Percentiles rank a stretch among this genome's conserved stretches.
These are phyloP conservation scores for Chrysemys picta DNA, from an alignment of 2,113 vertebrate genomes.

Conservation along the genomic window DNA sequence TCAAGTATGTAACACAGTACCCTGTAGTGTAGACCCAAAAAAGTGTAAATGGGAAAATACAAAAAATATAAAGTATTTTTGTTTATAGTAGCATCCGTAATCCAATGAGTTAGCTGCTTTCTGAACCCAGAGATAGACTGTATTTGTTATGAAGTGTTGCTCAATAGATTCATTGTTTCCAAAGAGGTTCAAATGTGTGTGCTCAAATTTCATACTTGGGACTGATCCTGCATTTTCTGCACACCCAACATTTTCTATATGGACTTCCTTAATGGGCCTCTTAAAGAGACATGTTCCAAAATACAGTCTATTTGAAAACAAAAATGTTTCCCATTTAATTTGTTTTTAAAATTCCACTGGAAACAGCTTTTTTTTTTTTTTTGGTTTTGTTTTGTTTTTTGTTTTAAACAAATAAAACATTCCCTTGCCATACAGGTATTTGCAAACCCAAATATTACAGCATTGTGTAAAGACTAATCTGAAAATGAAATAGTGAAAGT, in stretches of 20 bases:
- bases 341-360: background rate
- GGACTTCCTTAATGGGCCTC: fast-evolving
- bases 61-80: fast-evolving
- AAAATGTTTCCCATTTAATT: fast-evolving
- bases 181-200: fast-evolving
- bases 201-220: fast-evolving
- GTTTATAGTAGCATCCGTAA: background rate
- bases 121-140: fast-evolving
- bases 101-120: fast-evolving
- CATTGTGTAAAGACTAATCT: fast-evolving
- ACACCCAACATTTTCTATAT: background rate
- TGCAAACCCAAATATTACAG: background rate
- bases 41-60: fast-evolving
- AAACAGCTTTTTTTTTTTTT: fast-evolving
- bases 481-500: background rate
- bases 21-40: fast-evolving
- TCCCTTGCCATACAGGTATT: background rate
- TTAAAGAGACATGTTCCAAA: background rate
- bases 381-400: background rate
- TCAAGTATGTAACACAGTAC: background rate
- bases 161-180: background rate
- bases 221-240: background rate
- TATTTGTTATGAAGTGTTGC: fast-evolving
- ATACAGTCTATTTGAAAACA: background rate
- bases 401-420: background rate